Percentiles rank a stretch among this genome's conserved stretches.
Conservation (phyloP, 2,797 vertebrate genomes). For the Phalanger gymnotis region DNA sequence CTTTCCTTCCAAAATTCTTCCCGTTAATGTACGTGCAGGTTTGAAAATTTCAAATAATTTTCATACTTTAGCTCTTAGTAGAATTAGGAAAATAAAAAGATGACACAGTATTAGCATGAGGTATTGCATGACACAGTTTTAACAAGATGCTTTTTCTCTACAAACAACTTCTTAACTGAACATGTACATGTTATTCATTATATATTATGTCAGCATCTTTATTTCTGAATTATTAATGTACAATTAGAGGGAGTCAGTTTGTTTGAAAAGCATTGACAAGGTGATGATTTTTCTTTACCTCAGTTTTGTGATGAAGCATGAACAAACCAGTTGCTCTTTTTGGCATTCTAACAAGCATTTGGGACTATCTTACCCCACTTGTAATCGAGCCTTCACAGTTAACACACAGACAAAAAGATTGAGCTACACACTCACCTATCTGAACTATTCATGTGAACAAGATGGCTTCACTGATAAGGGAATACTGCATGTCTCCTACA, state of each 20-base stretch:
- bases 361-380: slow-evolving; percentile 41
- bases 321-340: slow-evolving; percentile 51
- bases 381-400: slow-evolving; percentile 52
- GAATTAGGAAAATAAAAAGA: slow-evolving; percentile 59
- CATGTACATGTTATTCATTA: neutral
- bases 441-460: slow-evolving; percentile 26
- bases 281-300: slow-evolving; percentile 62
- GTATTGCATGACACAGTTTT: slow-evolving; percentile 76
- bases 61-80: slow-evolving; percentile 52
- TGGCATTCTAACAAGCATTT: slow-evolving; percentile 50
- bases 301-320: slow-evolving; percentile 44
- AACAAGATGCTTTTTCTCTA: slow-evolving; percentile 71
- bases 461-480: slow-evolving; percentile 42
- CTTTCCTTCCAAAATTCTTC: slow-evolving; percentile 77
- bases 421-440: slow-evolving; percentile 40
- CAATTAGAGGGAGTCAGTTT: slow-evolving; percentile 69
- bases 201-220: slow-evolving; percentile 41
- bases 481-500: slow-evolving; percentile 69
- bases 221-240: slow-evolving; percentile 32
- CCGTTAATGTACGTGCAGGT: slow-evolving; percentile 65
- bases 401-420: slow-evolving; percentile 46
- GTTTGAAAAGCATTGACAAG: slow-evolving; percentile 74
- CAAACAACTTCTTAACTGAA: slow-evolving; percentile 74
- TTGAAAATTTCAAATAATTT: slow-evolving; percentile 79
- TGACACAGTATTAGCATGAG: slow-evolving; percentile 74